Conservation (phyloP, 2,888 invertebrate genomes). For the Ochropleura plecta region DNA sequence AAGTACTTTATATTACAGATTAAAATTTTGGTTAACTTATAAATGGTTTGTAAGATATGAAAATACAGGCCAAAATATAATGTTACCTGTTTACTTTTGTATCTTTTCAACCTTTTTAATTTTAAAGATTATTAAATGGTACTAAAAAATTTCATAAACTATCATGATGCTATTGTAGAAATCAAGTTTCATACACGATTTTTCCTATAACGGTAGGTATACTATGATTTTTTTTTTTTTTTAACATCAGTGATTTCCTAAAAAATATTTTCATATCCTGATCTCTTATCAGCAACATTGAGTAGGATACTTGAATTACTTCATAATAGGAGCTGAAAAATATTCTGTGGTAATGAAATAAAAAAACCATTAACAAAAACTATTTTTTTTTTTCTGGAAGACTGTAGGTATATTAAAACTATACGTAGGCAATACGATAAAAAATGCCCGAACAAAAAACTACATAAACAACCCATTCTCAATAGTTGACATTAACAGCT, state of each 20-base stretch:
- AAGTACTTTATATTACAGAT: too few relatives aligned
- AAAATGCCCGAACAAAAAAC: neutral
- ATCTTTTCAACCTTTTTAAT: neutral
- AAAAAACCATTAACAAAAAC: too few relatives aligned
- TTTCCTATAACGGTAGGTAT: too few relatives aligned
- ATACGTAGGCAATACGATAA: neutral
- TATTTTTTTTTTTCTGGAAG: neutral
- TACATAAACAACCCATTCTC: constrained; percentile 53
- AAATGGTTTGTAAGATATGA: too few relatives aligned
- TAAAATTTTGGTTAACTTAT: too few relatives aligned
- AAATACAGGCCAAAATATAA: too few relatives aligned
- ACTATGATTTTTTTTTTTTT: too few relatives aligned
- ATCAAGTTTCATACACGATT: neutral
- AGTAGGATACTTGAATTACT: neutral
- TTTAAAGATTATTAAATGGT: neutral
- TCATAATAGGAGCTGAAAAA: neutral
- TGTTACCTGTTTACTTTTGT: neutral
- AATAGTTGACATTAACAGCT: constrained; percentile 42
- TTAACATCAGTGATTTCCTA: too few relatives aligned
- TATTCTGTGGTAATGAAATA: neutral
- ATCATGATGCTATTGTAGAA: neutral
- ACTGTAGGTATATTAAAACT: neutral
- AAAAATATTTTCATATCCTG: neutral
- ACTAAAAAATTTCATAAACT: neutral
- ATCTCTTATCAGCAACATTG: neutral